Evolutionary conservation across 35 echinoderm and acorn worm genomes (phyloP).

Genomic region (Lytechinus variegatus): DNA sequence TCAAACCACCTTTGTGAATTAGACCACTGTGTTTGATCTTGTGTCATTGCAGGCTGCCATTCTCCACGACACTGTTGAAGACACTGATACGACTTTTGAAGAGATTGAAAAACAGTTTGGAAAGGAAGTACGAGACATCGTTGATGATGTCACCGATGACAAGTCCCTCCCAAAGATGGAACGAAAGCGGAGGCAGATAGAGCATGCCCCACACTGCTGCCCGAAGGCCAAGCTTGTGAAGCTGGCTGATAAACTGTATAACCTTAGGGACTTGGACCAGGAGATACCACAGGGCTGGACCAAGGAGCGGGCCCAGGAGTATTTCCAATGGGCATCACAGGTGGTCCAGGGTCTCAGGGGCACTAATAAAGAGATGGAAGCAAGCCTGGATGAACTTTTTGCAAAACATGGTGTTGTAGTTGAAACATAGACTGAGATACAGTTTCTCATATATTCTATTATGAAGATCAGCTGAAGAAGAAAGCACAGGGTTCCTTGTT

Average conservation of each 20-base stretch:
- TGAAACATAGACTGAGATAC: conserved; percentile 39
- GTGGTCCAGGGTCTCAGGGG: conserved; percentile 83
- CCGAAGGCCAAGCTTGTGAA: conserved; percentile 95
- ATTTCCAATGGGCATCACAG: conserved; percentile 89
- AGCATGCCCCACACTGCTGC: conserved; percentile 82
- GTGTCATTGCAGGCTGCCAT: conserved; percentile 76
- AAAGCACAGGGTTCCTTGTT: too few species aligned
- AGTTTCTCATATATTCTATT: too few species aligned
- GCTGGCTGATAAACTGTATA: conserved; percentile 94
- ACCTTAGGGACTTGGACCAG: conserved; percentile 79
- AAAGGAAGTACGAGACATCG: conserved; percentile 83
- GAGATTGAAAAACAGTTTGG: conserved; percentile 93
- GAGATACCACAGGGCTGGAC: conserved; percentile 84
- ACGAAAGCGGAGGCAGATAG: conserved; percentile 82
- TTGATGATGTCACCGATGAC: conserved; percentile 96
- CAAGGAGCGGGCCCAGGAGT: conserved; percentile 61
- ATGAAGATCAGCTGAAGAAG: too few species aligned
- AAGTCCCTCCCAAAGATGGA: conserved; percentile 92
- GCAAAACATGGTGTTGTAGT: conserved; percentile 70
- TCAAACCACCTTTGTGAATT: too few species aligned
- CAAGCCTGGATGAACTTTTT: conserved; percentile 86
- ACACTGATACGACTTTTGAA: conserved; percentile 93
- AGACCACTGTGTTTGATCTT: not conserved
- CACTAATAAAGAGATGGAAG: conserved; percentile 73
- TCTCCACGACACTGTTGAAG: conserved; percentile 97